Evolutionary conservation across 2,888 invertebrate genomes (phyloP), one percentile per base, ranked within the genome.

Genomic region (Zaprionus obscuricornis): DNA sequence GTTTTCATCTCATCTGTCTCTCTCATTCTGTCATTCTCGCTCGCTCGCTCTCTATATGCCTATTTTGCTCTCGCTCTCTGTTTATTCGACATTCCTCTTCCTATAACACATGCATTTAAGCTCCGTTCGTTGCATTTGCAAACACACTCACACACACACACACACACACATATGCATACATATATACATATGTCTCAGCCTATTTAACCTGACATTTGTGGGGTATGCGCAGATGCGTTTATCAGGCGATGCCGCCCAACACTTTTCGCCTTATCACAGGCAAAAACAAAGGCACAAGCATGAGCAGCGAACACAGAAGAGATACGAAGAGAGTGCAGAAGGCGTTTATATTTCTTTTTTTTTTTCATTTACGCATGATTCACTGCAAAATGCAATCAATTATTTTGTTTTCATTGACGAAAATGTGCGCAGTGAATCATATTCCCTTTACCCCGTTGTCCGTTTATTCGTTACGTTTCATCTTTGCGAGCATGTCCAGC

Each of bases 341-440:
- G n/a, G n/a, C n/a, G n/a, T n/a, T n/a, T n/a, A n/a, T n/a, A n/a
- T n/a, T n/a, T n/a, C n/a, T n/a, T n/a, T n/a, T n/a, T n/a, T n/a
- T n/a, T n/a, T n/a, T n/a, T n/a, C n/a, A n/a, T 47, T 46, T 49
- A 77, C 78, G 78, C 86, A 82, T 86, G 82, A 86, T 74, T 81
- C 74, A 81, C 54, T 77, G 67, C 66, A 60, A 47, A 81, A 64
- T 50, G 50, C 58, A 66, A 68, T 74, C 85, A 74, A 70, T 81
- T 65, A 65, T 70, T 66, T 70, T 73, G 60, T 55, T 64, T 81
- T 68, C 79, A 81, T 86, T 82, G 74, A 82, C 64, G 29, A 83
- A 76, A 68, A 66, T 71, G 63, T 79, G 76, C 68, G 63, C 84
- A 78, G 62, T 79, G 74, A 74, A 66, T 18, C 11, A 36, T 45